phyloP scores from a whole-genome alignment of 1,140 invertebrate genomes.

The Chrysoperla carnea region DNA sequence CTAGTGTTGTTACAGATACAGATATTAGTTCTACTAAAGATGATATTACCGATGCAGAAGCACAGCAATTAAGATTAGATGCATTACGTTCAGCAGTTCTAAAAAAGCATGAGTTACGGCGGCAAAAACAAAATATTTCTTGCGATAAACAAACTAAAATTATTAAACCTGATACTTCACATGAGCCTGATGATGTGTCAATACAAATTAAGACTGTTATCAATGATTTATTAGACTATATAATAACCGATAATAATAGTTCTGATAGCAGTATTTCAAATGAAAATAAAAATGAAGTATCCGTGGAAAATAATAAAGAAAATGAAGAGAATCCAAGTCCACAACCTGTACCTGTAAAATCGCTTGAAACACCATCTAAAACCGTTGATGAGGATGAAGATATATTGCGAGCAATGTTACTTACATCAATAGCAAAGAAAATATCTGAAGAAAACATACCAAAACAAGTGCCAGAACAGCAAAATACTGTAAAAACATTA shows the following conservation, averaged over 20 bases:
- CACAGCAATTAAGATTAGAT: conserved; percentile 10
- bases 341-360: background rate
- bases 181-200: background rate
- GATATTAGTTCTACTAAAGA: background rate
- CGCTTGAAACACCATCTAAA: background rate
- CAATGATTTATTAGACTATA: background rate
- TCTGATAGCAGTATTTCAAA: conserved; percentile 1
- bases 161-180: too few species aligned
- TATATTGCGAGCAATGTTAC: conserved; percentile 17
- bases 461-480: background rate
- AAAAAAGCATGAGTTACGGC: conserved; percentile 16
- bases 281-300: conserved; percentile 4
- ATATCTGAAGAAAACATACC: conserved; percentile 9
- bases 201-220: background rate
- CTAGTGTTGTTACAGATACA: background rate
- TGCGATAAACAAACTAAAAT: too few species aligned
- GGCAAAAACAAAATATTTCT: conserved; percentile 9
- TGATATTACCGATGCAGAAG: background rate
- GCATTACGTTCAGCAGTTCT: conserved; percentile 18
- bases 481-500: background rate
- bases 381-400: conserved; percentile 19
- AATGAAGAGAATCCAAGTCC: background rate
- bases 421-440: conserved; percentile 21
- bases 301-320: conserved; percentile 2
- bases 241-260: background rate